Evolutionary conservation across 2,888 invertebrate genomes (phyloP).

Genomic region (Eulithis prunata): DNA sequence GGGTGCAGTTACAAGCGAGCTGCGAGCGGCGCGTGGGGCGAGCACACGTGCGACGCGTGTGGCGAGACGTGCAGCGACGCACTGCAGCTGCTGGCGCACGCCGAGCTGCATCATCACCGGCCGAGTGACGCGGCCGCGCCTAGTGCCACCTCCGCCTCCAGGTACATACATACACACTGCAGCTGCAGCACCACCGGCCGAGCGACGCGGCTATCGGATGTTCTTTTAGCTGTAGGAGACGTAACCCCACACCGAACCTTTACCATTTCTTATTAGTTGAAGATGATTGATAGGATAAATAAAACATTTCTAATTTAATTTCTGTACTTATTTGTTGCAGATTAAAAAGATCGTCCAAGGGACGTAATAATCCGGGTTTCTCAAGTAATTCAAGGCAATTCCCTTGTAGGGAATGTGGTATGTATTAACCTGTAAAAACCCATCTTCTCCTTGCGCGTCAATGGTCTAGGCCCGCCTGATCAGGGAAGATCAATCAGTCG

Average conservation of each 20-base stretch:
- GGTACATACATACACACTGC: slow-evolving; percentile 39
- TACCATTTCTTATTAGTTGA: too few relatives aligned
- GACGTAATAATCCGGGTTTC: slow-evolving; percentile 62
- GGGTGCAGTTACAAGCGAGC: slow-evolving; percentile 68
- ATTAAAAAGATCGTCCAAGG: slow-evolving; percentile 65
- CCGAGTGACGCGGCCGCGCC: slow-evolving; percentile 5
- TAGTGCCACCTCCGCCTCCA: slow-evolving; percentile 33
- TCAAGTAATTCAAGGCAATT: slow-evolving; percentile 84
- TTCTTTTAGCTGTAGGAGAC: too few relatives aligned
- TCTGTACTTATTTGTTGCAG: slow-evolving; percentile 54
- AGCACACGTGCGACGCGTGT: slow-evolving; percentile 91
- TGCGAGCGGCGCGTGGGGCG: slow-evolving; percentile 53
- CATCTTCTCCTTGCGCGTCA: too few relatives aligned
- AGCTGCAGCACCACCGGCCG: too few relatives aligned
- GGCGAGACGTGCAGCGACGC: slow-evolving; percentile 91
- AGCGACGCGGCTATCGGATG: too few relatives aligned
- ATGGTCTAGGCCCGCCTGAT: too few relatives aligned
- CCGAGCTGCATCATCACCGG: slow-evolving; percentile 89
- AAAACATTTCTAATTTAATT: not conserved
- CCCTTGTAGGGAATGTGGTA: slow-evolving; percentile 91
- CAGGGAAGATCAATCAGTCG: too few relatives aligned
- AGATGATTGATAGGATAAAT: not conserved
- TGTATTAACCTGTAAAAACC: slow-evolving; percentile 41
- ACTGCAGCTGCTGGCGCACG: slow-evolving; percentile 90
- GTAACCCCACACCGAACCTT: too few relatives aligned